These are phyloP conservation scores for Sphaeridia pumilis DNA, from an alignment of 2,888 invertebrate genomes.

Conservation along the genomic window DNA sequence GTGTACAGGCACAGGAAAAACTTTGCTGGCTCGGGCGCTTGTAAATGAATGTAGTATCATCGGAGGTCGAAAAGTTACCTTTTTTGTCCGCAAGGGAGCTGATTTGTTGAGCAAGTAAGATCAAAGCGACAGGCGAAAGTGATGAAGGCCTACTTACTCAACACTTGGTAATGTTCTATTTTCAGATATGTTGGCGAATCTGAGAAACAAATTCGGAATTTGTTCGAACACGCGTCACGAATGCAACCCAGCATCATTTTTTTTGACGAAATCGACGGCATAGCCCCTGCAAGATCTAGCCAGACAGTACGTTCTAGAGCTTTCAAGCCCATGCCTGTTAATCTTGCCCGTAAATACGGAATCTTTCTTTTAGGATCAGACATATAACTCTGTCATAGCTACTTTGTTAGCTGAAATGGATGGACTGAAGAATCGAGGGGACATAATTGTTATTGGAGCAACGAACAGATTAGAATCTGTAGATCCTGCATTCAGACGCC, in stretches of 20 bases:
- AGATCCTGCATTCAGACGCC: slow-evolving; percentile 79
- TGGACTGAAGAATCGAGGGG: slow-evolving; percentile 68
- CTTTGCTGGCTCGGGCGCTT: slow-evolving; percentile 71
- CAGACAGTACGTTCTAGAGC: slow-evolving; percentile 42
- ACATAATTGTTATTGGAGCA: slow-evolving; percentile 81
- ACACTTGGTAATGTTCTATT: neutral
- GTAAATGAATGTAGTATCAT: slow-evolving; percentile 70
- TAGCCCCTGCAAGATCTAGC: slow-evolving; percentile 78
- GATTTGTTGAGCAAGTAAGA: slow-evolving; percentile 68
- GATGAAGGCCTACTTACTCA: too few species aligned
- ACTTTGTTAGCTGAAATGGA: slow-evolving; percentile 84
- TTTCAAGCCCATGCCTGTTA: too few species aligned
- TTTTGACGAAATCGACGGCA: slow-evolving; percentile 84
- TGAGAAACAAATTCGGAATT: slow-evolving; percentile 69
- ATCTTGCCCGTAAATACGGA: too few species aligned
- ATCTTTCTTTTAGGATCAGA: too few species aligned
- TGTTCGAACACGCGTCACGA: slow-evolving; percentile 53
- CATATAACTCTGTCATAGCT: slow-evolving; percentile 82
- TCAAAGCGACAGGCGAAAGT: neutral
- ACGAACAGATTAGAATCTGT: slow-evolving; percentile 84
- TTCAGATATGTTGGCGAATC: slow-evolving; percentile 77
- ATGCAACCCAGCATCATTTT: slow-evolving; percentile 85
- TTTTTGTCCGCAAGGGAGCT: slow-evolving; percentile 87
- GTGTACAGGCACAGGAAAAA: slow-evolving; percentile 79
- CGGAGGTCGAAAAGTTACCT: slow-evolving; percentile 65